Conservation (phyloP, 2,888 invertebrate species). For the Parelbella ahira region DNA sequence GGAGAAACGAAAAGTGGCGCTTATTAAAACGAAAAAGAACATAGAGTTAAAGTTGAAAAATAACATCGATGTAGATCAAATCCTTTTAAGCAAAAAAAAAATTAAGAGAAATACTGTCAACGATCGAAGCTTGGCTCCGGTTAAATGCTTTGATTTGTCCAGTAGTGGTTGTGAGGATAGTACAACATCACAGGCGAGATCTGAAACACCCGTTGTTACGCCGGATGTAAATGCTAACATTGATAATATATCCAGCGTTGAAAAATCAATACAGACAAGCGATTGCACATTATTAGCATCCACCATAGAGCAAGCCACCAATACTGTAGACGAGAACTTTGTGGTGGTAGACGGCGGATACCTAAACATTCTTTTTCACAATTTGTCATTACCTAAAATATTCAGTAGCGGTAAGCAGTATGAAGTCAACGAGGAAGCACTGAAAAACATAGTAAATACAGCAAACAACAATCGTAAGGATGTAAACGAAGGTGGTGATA, state of each 20-base stretch:
- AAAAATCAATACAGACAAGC: conserved; percentile 64
- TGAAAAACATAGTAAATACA: conserved; percentile 58
- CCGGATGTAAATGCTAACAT: conserved; percentile 17
- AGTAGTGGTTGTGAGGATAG: conserved; percentile 69
- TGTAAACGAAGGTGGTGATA: conserved; percentile 41
- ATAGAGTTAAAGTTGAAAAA: conserved; percentile 63
- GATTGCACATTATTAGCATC: conserved; percentile 39
- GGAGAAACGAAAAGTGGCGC: conserved; percentile 63
- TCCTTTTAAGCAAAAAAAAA: conserved; percentile 61
- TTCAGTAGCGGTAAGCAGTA: conserved; percentile 67
- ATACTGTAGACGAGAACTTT: conserved; percentile 54
- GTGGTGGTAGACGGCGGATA: conserved; percentile 67
- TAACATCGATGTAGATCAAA: conserved; percentile 60
- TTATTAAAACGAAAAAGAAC: conserved; percentile 69
- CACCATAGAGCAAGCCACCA: conserved; percentile 37
- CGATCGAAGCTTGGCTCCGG: conserved; percentile 53
- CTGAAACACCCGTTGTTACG: conserved; percentile 27
- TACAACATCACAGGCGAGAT: conserved; percentile 32
- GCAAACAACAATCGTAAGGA: conserved; percentile 43
- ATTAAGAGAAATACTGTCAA: conserved; percentile 45
- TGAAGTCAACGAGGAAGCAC: conserved; percentile 68
- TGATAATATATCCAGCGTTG: conserved; percentile 41
- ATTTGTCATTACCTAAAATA: conserved; percentile 60
- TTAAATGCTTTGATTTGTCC: conserved; percentile 71
- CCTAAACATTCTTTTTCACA: conserved; percentile 66